Base-by-base conservation (phyloP, 2,888 invertebrate species). In the Agrochola lychnidis region DNA sequence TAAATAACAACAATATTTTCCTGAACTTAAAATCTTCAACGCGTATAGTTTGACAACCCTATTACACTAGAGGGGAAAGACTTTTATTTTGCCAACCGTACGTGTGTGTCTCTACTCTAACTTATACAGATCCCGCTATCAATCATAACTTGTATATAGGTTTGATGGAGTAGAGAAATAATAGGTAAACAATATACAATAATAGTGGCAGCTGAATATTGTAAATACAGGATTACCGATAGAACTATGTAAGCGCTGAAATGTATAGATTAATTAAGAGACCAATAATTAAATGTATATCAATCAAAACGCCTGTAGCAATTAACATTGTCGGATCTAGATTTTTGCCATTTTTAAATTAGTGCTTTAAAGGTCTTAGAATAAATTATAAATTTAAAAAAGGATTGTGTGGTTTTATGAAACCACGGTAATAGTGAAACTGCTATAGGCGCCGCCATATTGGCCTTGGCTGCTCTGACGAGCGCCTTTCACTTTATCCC, bases 61-160 rank as follows among this genome's bases (percentile, higher is more conserved):
- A 36, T 36, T 36, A 81, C 19, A 1, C 0, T 5, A 70, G 40
- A 63, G 67, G 40, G 68, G 7, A 62, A 12, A 73, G 71, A 42
- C 67, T 85, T 83, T 83, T 83, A 82, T 85, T 82, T 85, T 81
- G 53, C 73, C 53, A 72, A 73, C 70, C 53, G 67, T 70, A 74
- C 80, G 73, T 76, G 70, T 70, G 62, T 70, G 30, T 51, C 64
- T 80, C 25, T 42, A 48, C 76, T 66, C 61, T 59, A 25, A 73
- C 73, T 74, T 36, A 30, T 59, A 36, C 42, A 84, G 61, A 82
- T 70, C 78, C 79, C 42, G 40, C 63, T 72, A 85, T 85, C 83
- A 78, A 85, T 85, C 85, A 85, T 82, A 79, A 62, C 83, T 67
- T 48, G 68, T 66, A 69, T 56, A 69, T 69, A 75, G 68, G 19